Base-by-base conservation (phyloP, 2,113 vertebrate species). In the Clarias batrachus region DNA sequence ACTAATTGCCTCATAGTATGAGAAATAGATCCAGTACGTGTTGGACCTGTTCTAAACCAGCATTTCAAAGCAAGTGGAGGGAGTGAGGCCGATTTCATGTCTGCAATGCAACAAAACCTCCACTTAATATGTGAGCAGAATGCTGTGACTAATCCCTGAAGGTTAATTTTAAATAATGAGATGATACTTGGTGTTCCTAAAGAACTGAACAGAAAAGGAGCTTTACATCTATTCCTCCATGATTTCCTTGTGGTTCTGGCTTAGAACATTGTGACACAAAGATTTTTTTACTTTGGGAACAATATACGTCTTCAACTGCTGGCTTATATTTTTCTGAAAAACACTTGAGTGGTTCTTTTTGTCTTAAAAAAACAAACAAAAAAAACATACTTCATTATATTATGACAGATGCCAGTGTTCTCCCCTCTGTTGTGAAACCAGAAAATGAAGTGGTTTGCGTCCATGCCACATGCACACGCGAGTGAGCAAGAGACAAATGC, bases 1-100 rank as follows among this genome's bases (percentile, higher is more conserved):
- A 65, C 92, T 94, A 94, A 94, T 95, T 91, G 93, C 91, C 90
- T 92, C 87, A 90, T 93, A 87, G 88, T 91, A 86, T 91, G 81
- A 88, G 84, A 89, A 90, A 90, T 87, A 86, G 88, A 89, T 88
- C 85, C 85, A 65, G 87, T 71, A 89, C 86, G 62, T 63, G 87
- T 83, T 88, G 85, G 86, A 84, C 74, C 83, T 86, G 59, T 87
- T 89, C 85, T 88, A 80, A 90, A 89, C 85, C 76, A 84, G 82
- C 83, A 84, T 84, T 90, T 90, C 88, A 90, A 90, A 90, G 91
- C 79, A 30, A 82, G 59, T 14, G 78, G 37, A 82, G 81, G 56
- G 80, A 88, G 78, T 74, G 62, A 74, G 83, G 78, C 52, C 62
- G 81, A 85, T 85, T 83, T 85, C 83, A 89, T 21, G 60, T 77